Percentiles rank a stretch among this genome's conserved stretches.
These are phyloP conservation scores for Habrosyne pyritoides DNA, from an alignment of 2,888 invertebrate species.

Conservation along the genomic window DNA sequence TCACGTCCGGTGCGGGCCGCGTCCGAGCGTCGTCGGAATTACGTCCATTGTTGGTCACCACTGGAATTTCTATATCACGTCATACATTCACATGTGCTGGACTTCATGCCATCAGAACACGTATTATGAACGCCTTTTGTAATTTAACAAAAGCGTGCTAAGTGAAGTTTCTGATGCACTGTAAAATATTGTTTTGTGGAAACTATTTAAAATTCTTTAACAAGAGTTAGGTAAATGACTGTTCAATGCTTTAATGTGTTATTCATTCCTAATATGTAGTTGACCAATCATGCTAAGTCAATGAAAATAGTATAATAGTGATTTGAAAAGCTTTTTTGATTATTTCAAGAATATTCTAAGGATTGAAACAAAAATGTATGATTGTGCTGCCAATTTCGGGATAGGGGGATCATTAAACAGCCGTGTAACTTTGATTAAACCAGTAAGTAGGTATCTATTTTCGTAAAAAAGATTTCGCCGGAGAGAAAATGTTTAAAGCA, in stretches of 20 bases:
- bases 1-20: constrained; percentile 52
- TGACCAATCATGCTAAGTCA: no score
- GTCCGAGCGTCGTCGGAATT: constrained; percentile 45
- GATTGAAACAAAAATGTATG: not conserved
- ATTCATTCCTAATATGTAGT: no score
- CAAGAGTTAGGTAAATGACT: no score
- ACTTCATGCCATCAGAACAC: not conserved
- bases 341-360: no score
- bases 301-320: no score
- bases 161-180: not conserved
- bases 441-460: not conserved
- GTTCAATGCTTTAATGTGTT: no score
- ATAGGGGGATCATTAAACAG: not conserved
- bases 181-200: not conserved
- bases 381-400: not conserved
- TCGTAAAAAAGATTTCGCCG: not conserved
- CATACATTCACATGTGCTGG: constrained; percentile 21
- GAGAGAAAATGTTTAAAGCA: not conserved
- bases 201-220: not conserved
- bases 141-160: not conserved
- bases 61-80: constrained; percentile 28
- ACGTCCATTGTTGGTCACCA: constrained; percentile 44
- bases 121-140: not conserved
- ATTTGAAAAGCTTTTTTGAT: no score
- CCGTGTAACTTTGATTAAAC: not conserved